Evolutionary conservation across 2,888 invertebrate species (phyloP), one percentile per base, ranked within the genome.

Genomic region (Drosophila flavopinicola): DNA sequence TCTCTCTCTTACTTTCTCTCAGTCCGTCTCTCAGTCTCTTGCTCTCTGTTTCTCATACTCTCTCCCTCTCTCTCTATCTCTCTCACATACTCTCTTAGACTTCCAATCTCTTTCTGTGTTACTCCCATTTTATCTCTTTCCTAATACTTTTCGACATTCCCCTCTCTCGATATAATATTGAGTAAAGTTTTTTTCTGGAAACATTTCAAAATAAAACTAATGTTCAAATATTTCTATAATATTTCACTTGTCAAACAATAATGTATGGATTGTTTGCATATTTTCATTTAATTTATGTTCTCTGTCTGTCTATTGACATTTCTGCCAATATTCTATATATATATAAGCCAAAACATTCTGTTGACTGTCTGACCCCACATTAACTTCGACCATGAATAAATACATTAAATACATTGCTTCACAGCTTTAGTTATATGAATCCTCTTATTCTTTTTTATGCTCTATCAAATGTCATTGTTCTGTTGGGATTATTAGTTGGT

Each of bases 321-420:
- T 6, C 13, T 29, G 1, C 10, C n/a, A 25, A 24, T n/a, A 17
- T 24, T 24, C 13, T 10, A 5, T 13, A 6, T 10, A 33, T 4
- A 13, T 6, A 33, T 11, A 27, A 17, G 7, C 9, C 13, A 11
- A 11, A 42, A 11, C 11, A 30, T 38, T 51, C 11, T 30, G 20
- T 1, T 20, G 10, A 29, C 10, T 23, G 35, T 23, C 13, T 49
- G 65, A 64, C 17, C 24, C 25, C 42, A 1, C 7, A 6, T 41
- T 30, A 65, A 52, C 51, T 37, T 25, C 64, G 25, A 15, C 61
- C 53, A 27, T 64, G 52, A 33, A 23, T 9, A 11, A 24, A 37
- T 6, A 23, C n/a, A n/a, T n/a, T n/a, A 44, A 24, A 39, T 6
- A 17, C 13, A 39, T 49, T 32, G 25, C 29, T 64, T 24, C 13